Conservation (phyloP, 1,140 invertebrate species). For the Anoplophora glabripennis region DNA sequence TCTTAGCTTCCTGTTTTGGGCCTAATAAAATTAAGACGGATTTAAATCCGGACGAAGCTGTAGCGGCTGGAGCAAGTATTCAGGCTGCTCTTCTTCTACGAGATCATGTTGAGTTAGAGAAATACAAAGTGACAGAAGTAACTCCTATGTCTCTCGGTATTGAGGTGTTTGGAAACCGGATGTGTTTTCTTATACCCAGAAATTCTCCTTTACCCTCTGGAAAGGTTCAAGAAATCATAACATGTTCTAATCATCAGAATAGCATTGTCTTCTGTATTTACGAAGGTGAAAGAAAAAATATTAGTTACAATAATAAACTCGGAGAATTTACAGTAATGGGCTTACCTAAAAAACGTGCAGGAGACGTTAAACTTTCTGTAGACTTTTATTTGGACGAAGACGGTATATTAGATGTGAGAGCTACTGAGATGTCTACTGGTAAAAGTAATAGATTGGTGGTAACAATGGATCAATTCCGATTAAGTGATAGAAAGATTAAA, state of each 20-base stretch:
- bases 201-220: constrained; percentile 18
- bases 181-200: constrained; percentile 12
- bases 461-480: neutral
- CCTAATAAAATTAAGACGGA: constrained; percentile 25
- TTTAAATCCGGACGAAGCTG: constrained; percentile 46
- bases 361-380: constrained; percentile 10
- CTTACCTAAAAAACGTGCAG: constrained; percentile 18
- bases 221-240: neutral
- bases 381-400: constrained; percentile 20
- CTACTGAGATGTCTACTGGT: constrained; percentile 8
- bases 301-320: constrained; percentile 21
- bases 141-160: constrained; percentile 20
- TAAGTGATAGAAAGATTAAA: constrained; percentile 1
- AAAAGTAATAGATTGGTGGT: constrained; percentile 3
- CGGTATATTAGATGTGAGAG: constrained; percentile 23
- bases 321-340: constrained; percentile 17
- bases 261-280: constrained; percentile 9
- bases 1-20: constrained; percentile 52
- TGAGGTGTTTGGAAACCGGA: neutral
- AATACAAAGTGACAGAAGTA: constrained; percentile 16
- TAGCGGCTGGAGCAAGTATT: constrained; percentile 27
- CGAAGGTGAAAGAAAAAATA: constrained; percentile 25
- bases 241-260: constrained; percentile 14
- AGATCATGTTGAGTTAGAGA: constrained; percentile 1
- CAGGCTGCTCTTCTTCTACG: constrained; percentile 22